Base-by-base conservation (phyloP, 2,113 vertebrate species). In the Leucopsar rothschildi region DNA sequence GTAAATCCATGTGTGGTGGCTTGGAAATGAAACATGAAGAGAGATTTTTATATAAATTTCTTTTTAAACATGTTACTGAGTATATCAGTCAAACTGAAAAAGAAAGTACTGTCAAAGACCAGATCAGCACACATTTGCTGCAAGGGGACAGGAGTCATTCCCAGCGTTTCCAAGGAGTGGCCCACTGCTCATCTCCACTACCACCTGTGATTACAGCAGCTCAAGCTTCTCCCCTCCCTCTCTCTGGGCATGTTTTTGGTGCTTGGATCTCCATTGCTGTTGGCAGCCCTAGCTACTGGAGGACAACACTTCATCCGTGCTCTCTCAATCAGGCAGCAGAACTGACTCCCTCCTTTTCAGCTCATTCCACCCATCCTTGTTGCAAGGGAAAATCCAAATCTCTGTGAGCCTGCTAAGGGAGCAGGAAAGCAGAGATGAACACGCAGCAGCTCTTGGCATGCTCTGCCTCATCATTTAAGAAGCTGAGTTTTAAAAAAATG, bases 191-290 rank as follows among this genome's bases (percentile, higher is more conserved):
- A 2, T 31, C 68, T 82, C 75, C 71, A 88, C 79, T 94, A 82
- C 79, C 4, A 55, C n/a, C 64, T 80, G 65, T n/a, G 71, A 93
- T 88, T 93, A 86, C 71, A 92, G 92, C 59, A 90, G 71, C 82
- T 93, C 56, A 72, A 66, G 59, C 72, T 77, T 88, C 64, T 86
- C 68, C 53, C 42, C 85, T 82, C 85, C 72, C 66, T 90, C 81
- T 72, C 78, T 72, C 29, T 6, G 3, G 79, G 68, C n/a, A 29
- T 35, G n/a, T 16, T 89, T 93, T 59, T 42, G 52, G 2, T 60
- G 40, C 37, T 15, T 44, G 63, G 45, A 57, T 60, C 61, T 65
- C 78, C 59, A 28, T 2, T 35, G 44, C 47, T 47, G 52, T 28
- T 35, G 79, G 31, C 47, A 61, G 70, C 14, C 70, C 29, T 28